Base-by-base conservation (phyloP, 2,888 invertebrate genomes). In the Phortica magna region DNA sequence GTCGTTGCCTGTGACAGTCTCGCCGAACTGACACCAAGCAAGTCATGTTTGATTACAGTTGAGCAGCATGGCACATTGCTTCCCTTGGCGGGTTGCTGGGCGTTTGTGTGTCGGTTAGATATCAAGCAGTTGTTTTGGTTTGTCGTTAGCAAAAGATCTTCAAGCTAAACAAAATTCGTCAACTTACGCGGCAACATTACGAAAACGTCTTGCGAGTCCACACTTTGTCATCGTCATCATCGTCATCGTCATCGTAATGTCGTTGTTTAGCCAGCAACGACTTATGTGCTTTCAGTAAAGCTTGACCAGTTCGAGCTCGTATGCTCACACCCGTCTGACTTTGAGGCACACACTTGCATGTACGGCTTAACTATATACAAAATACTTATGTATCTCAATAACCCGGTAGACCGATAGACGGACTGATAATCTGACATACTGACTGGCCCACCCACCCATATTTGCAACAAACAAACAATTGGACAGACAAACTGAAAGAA, bases 21-120 rank as follows among this genome's bases (percentile, higher is more conserved):
- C 48, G 48, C 48, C 14, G 48, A 59, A 73, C 19, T 72, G 74
- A 67, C 80, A 79, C 77, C 77, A 83, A 85, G 87, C 78, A 83
- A 88, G 87, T 85, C 88, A 87, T 81, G 85, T 85, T 85, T 85
- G 85, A 85, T 88, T 85, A 85, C 81, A 88, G 83, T 80, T 85
- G 88, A 87, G 81, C 79, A 81, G 88, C 82, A 85, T 83, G 80
- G 80, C 84, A 85, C 87, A 83, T 87, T 83, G 78, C 76, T 77
- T 79, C 77, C 77, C 72, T 71, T 67, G 78, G 74, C 78, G 75
- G 73, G 42, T 64, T 59, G 22, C 39, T 48, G 7, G 9, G 6
- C 14, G 55, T 10, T 10, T 10, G 48, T 12, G 48, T 14, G 48
- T 48, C 0, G 9, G 48, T 14, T 14, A 7, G 48, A 12, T 12